Percentiles rank a stretch among this genome's conserved stretches.
Conservation (phyloP, 2,797 vertebrate species). For the Acridotheres tristis region DNA sequence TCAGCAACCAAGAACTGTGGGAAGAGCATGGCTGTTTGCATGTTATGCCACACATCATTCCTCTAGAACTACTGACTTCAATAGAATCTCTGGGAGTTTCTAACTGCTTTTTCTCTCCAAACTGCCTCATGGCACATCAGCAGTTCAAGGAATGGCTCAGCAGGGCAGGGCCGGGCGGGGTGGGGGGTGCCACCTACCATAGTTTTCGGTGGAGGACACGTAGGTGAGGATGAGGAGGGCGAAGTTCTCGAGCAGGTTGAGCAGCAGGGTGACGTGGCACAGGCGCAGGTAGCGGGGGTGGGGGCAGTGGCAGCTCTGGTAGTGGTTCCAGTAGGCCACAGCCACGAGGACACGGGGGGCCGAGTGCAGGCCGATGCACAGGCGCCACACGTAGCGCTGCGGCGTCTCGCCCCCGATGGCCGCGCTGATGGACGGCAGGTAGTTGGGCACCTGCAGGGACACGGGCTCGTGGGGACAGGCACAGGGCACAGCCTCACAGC, state of each 20-base stretch:
- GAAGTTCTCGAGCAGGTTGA: constrained; percentile 83
- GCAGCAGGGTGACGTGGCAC: constrained; percentile 77
- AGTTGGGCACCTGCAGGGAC: constrained; percentile 86
- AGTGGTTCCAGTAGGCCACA: constrained; percentile 85
- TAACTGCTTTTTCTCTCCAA: background rate
- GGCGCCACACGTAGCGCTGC: constrained; percentile 92
- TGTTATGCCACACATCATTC: rapidly evolving
- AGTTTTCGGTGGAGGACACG: constrained; percentile 90
- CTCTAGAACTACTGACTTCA: rapidly evolving
- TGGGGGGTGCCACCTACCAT: constrained; percentile 72
- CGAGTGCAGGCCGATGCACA: constrained; percentile 90
- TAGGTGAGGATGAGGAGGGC: constrained; percentile 92
- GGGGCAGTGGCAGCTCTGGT: constrained; percentile 75
- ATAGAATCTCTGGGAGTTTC: rapidly evolving
- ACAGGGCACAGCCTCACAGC: rapidly evolving
- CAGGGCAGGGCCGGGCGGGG: background rate
- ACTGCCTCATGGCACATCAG: background rate
- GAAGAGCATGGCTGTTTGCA: rapidly evolving
- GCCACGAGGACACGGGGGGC: constrained; percentile 87
- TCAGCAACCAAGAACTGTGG: background rate
- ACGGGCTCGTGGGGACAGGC: background rate
- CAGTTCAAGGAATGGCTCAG: rapidly evolving
- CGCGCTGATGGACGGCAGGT: constrained; percentile 93
- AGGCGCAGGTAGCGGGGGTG: constrained; percentile 76
- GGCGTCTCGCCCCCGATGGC: constrained; percentile 87